phyloP scores from a whole-genome alignment of 2,797 vertebrate species.

The Gastrophryne carolinensis region DNA sequence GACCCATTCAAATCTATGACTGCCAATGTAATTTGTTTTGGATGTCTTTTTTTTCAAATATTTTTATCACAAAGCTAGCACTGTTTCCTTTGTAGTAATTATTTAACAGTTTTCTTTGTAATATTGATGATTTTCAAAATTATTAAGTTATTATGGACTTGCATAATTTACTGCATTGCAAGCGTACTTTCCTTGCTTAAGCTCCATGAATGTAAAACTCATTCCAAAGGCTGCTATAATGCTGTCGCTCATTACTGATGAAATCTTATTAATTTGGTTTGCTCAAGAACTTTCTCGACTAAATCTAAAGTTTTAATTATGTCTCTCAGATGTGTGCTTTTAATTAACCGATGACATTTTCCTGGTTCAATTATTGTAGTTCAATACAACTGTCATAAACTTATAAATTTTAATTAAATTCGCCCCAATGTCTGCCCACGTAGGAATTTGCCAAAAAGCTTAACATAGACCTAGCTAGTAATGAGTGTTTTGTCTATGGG shows the following conservation, averaged over 20 bases:
- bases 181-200: neutral
- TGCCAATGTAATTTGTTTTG: no score
- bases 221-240: slow-evolving; percentile 18
- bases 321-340: slow-evolving; percentile 63
- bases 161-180: slow-evolving; percentile 2
- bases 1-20: no score
- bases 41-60: neutral
- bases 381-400: slow-evolving; percentile 67
- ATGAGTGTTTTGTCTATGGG: slow-evolving; percentile 65
- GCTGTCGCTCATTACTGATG: slow-evolving; percentile 52
- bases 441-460: slow-evolving; percentile 69
- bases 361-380: slow-evolving; percentile 68
- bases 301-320: slow-evolving; percentile 70
- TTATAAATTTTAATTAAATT: slow-evolving; percentile 53
- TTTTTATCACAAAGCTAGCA: neutral
- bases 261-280: slow-evolving; percentile 57
- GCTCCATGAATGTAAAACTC: slow-evolving; percentile 1
- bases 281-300: slow-evolving; percentile 57
- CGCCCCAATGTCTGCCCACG: slow-evolving; percentile 57
- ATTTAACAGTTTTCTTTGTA: slow-evolving; percentile 21
- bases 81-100: slow-evolving; percentile 1
- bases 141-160: neutral
- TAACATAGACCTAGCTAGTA: slow-evolving; percentile 69
- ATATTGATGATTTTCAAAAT: neutral
- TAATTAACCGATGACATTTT: slow-evolving; percentile 74